Percentiles rank a stretch among this genome's conserved stretches.
Evolutionary conservation across 2,888 invertebrate species (phyloP).

Genomic region (Rhagium mordax): DNA sequence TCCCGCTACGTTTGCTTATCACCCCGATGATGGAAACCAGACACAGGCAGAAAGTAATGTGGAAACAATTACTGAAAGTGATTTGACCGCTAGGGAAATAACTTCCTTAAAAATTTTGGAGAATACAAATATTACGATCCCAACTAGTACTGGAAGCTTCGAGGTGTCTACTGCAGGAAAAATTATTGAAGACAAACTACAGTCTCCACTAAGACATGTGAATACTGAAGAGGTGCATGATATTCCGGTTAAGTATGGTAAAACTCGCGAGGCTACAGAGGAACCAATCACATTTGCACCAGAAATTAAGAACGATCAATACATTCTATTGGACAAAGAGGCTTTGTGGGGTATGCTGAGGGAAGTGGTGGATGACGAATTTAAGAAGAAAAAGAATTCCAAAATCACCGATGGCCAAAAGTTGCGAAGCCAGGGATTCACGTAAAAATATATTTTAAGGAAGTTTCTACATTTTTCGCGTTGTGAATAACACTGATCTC

Average conservation of each 20-base stretch:
- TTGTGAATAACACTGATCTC: conserved; percentile 25
- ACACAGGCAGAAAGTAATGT: neutral
- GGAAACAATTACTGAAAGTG: neutral
- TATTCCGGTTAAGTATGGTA: conserved; percentile 42
- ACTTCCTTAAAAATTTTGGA: neutral
- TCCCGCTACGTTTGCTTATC: conserved; percentile 31
- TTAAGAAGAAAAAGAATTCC: conserved; percentile 49
- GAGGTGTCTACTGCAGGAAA: neutral
- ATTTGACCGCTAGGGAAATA: neutral
- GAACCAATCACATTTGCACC: conserved; percentile 58
- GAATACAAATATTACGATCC: neutral
- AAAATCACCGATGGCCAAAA: conserved; percentile 51
- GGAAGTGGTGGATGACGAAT: conserved; percentile 70
- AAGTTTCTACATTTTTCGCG: conserved; percentile 4
- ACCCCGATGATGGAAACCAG: neutral
- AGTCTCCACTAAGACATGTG: conserved; percentile 53
- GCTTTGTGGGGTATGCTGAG: conserved; percentile 77
- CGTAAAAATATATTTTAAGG: conserved; percentile 47
- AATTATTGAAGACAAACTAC: neutral
- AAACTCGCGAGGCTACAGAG: conserved; percentile 47
- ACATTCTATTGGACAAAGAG: conserved; percentile 75
- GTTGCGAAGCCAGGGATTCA: conserved; percentile 52
- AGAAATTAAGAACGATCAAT: conserved; percentile 71
- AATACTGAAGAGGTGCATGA: conserved; percentile 60
- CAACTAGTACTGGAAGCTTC: neutral